Conservation (phyloP, 2,888 invertebrate species). For the Dendrolimus houi region DNA sequence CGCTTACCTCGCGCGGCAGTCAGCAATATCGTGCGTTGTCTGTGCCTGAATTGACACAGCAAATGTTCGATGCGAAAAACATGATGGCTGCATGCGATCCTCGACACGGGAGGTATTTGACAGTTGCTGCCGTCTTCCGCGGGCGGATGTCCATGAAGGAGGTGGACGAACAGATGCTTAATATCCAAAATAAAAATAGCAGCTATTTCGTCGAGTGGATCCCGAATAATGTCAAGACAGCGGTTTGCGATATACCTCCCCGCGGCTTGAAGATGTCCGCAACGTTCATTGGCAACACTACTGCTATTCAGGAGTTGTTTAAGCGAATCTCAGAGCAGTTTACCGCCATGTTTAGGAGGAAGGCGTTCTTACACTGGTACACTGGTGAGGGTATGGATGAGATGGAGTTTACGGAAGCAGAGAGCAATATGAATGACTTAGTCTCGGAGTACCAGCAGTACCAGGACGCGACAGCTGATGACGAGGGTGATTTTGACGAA, state of each 20-base stretch:
- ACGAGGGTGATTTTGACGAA: constrained; percentile 84
- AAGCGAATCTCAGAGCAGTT: constrained; percentile 91
- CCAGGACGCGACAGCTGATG: constrained; percentile 89
- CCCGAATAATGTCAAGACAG: constrained; percentile 86
- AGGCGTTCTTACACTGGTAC: constrained; percentile 98
- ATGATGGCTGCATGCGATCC: constrained; percentile 98
- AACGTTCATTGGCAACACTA: constrained; percentile 90
- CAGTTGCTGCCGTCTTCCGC: constrained; percentile 91
- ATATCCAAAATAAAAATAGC: constrained; percentile 85
- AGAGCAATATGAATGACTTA: constrained; percentile 93
- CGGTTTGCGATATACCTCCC: constrained; percentile 87
- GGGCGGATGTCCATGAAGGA: constrained; percentile 96
- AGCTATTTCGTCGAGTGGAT: constrained; percentile 88
- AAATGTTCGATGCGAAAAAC: constrained; percentile 95
- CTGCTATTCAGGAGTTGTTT: constrained; percentile 91
- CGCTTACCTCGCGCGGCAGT: constrained; percentile 84
- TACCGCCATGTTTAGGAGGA: constrained; percentile 93
- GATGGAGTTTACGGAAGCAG: constrained; percentile 95
- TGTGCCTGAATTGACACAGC: constrained; percentile 91
- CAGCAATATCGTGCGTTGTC: constrained; percentile 91
- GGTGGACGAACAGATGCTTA: constrained; percentile 87
- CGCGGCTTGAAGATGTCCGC: constrained; percentile 87
- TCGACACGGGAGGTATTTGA: constrained; percentile 89
- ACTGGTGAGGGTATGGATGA: constrained; percentile 98
- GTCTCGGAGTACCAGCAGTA: constrained; percentile 95